Evolutionary conservation across 2,113 vertebrate genomes (phyloP).

Genomic region (Clarias gariepinus): DNA sequence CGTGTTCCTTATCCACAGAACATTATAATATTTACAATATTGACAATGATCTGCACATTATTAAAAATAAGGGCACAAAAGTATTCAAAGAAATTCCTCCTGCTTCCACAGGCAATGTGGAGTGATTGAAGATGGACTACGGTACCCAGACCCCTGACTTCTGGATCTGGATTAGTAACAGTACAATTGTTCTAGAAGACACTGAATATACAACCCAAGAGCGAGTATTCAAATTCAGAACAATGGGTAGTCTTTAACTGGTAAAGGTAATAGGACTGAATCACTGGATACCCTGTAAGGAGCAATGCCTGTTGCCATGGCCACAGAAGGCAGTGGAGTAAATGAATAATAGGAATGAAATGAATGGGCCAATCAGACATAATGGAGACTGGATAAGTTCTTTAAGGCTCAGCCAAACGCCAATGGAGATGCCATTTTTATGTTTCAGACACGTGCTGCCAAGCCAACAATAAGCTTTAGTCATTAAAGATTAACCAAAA

Average conservation of each 20-base stretch:
- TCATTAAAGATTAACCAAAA: conserved; percentile 12
- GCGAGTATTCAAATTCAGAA: conserved; percentile 3
- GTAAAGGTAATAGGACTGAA: conserved; percentile 29
- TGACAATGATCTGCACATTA: background rate
- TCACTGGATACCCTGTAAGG: conserved; percentile 14
- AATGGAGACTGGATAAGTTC: background rate
- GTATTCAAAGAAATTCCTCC: background rate
- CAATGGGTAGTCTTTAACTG: conserved; percentile 20
- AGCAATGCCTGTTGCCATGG: conserved; percentile 29
- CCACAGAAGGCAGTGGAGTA: conserved; percentile 21
- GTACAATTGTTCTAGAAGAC: background rate
- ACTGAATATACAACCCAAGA: background rate
- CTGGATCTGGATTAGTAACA: background rate
- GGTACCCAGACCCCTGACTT: background rate
- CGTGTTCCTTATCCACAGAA: background rate
- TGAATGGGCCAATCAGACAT: conserved; percentile 31
- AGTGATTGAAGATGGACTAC: background rate
- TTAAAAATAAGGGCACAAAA: background rate
- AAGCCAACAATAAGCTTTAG: background rate
- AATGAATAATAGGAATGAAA: conserved; percentile 42
- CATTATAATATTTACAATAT: background rate
- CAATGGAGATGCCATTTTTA: background rate
- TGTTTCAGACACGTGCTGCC: background rate
- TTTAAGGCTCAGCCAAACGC: background rate
- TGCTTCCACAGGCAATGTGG: background rate